Evolutionary conservation across 2,797 vertebrate genomes (phyloP).

Genomic region (Leuciscus waleckii): DNA sequence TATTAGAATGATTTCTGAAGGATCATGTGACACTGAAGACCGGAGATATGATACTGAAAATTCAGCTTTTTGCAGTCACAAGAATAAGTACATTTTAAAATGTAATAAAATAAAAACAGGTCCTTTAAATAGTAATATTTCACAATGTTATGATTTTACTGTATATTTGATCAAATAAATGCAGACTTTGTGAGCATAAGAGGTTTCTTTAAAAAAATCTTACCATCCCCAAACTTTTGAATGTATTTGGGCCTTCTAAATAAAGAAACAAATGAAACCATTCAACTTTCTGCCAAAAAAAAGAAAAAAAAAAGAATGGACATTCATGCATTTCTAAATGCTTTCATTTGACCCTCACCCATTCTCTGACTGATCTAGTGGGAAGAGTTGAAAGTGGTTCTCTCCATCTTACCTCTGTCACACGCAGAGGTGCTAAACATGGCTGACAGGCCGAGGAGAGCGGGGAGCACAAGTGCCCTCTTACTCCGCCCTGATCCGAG

Average conservation of each 20-base stretch:
- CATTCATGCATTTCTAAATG: conserved; percentile 29
- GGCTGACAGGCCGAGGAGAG: conserved; percentile 38
- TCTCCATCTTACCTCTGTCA: conserved; percentile 47
- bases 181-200: too few species aligned
- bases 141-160: background rate
- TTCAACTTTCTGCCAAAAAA: background rate
- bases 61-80: background rate
- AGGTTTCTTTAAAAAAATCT: background rate
- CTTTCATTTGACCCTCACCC: conserved; percentile 27
- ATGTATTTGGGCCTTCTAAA: background rate
- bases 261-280: background rate
- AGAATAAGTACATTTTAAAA: background rate
- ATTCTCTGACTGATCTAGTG: conserved; percentile 12
- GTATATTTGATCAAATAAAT: background rate
- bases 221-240: background rate
- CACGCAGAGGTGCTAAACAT: conserved; percentile 43
- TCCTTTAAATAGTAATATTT: background rate
- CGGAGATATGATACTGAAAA: background rate
- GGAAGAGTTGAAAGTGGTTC: conserved; percentile 46
- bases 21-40: background rate
- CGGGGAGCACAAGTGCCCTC: conserved; percentile 9
- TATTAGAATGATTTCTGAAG: too few species aligned
- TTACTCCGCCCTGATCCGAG: conserved; percentile 43
- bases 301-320: background rate
- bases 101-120: background rate